phyloP scores from a whole-genome alignment of 2,113 vertebrate genomes.

The Notothenia coriiceps region DNA sequence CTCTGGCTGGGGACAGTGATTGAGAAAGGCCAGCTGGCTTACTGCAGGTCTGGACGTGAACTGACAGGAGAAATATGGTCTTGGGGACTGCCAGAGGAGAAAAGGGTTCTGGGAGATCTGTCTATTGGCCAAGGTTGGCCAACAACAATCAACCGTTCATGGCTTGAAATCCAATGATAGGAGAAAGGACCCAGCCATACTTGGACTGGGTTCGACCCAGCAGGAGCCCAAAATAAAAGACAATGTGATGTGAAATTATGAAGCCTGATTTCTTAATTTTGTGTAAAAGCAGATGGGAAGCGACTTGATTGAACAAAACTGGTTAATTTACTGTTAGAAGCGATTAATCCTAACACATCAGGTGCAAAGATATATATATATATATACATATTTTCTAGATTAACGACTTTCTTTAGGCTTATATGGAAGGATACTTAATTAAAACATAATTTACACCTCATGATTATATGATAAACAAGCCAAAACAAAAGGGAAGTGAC shows the following conservation, averaged over 20 bases:
- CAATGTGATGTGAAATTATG: constrained; percentile 7
- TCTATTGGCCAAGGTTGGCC: constrained; percentile 60
- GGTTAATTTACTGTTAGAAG: neutral
- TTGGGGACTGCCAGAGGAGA: constrained; percentile 74
- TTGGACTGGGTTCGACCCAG: neutral
- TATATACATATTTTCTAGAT: neutral
- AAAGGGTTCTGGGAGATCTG: constrained; percentile 62
- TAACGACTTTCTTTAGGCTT: neutral
- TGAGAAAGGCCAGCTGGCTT: constrained; percentile 80
- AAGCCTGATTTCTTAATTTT: neutral
- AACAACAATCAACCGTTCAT: constrained; percentile 47
- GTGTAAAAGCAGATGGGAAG: neutral
- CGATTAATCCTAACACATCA: constrained; percentile 8
- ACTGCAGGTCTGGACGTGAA: constrained; percentile 67
- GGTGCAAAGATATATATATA: neutral
- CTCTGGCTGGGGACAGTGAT: constrained; percentile 65
- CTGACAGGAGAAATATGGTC: constrained; percentile 79
- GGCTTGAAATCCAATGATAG: constrained; percentile 36
- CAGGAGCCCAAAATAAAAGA: constrained; percentile 12
- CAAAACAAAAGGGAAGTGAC: neutral
- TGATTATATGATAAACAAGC: neutral
- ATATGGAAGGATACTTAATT: neutral
- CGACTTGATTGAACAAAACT: constrained; percentile 10
- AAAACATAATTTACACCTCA: neutral
- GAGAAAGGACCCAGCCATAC: constrained; percentile 32